phyloP scores from a whole-genome alignment of 37 sponge, comb jelly and placozoan genomes.

The Ianthella basta region DNA sequence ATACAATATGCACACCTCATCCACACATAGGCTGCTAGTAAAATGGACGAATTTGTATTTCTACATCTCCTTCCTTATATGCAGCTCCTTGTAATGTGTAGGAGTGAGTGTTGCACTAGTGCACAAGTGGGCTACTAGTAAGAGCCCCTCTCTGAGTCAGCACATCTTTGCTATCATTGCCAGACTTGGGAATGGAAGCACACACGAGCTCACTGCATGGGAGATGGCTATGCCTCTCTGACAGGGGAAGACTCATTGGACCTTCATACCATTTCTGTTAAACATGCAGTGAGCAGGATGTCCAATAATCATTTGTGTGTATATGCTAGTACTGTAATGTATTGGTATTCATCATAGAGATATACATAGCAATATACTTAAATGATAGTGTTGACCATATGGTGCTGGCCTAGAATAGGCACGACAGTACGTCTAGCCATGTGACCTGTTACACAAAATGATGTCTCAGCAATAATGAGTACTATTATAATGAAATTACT shows the following conservation, averaged over 20 bases:
- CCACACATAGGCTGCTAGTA: not conserved
- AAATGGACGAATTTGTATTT: not conserved
- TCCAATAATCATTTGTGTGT: no score
- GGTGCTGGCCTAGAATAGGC: no score
- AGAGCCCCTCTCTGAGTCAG: not conserved
- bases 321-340: no score
- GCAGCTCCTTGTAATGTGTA: conserved; percentile 64
- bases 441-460: no score
- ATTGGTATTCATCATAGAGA: no score
- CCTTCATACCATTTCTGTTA: not conserved
- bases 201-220: not conserved
- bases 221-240: not conserved
- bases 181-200: not conserved
- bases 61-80: not conserved
- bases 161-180: not conserved
- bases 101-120: conserved; percentile 52
- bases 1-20: not conserved
- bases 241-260: not conserved
- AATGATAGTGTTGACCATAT: no score
- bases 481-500: no score
- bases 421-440: no score
- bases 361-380: no score
- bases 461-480: no score
- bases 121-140: conserved; percentile 31
- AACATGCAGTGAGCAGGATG: no score